Percentiles rank a stretch among this genome's conserved stretches.
Conservation (phyloP, 2,888 invertebrate species). For the Apodemia zela region DNA sequence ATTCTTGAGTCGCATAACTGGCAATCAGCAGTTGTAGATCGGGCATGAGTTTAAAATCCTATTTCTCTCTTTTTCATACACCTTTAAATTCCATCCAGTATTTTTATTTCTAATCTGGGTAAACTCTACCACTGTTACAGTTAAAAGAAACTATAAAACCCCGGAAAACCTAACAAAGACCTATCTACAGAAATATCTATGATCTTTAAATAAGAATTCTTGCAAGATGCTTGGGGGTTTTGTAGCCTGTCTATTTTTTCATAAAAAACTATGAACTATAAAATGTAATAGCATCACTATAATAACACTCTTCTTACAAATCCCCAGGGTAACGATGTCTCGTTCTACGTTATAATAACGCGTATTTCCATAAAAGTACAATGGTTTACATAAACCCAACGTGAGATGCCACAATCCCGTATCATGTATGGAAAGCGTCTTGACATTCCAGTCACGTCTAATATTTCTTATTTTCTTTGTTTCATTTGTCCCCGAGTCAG, state of each 20-base stretch:
- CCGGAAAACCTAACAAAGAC: neutral
- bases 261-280: conserved; percentile 19
- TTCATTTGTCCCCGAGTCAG: conserved; percentile 70
- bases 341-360: conserved; percentile 50
- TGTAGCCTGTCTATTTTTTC: conserved; percentile 13
- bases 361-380: conserved; percentile 56
- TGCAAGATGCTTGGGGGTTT: neutral
- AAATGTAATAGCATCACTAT: conserved; percentile 34
- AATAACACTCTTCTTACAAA: conserved; percentile 40
- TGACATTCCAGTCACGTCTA: conserved; percentile 73
- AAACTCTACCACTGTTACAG: no score
- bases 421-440: conserved; percentile 60
- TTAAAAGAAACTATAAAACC: no score
- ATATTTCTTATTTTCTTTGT: conserved; percentile 78
- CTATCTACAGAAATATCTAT: neutral
- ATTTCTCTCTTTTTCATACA: no score
- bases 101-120: no score
- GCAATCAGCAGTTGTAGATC: no score
- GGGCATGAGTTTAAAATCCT: no score
- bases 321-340: conserved; percentile 41
- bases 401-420: conserved; percentile 50
- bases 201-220: neutral
- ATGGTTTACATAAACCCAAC: conserved; percentile 54
- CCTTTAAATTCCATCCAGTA: no score
- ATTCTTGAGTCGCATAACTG: no score